These are phyloP conservation scores for Timema cristinae DNA, from an alignment of 2,888 invertebrate genomes.

Conservation along the genomic window DNA sequence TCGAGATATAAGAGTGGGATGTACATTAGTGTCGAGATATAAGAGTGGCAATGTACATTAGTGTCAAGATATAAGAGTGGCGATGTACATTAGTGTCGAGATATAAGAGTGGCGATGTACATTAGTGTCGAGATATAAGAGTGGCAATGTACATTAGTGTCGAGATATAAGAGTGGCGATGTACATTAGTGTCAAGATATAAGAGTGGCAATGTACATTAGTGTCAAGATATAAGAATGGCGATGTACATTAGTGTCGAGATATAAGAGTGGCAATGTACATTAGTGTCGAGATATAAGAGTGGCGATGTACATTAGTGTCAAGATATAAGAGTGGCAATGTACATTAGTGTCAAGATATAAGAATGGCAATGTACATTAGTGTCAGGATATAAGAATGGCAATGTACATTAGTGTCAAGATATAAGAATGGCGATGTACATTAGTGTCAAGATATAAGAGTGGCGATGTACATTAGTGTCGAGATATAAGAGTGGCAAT, in stretches of 20 bases:
- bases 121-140: neutral
- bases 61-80: neutral
- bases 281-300: too few species aligned
- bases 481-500: neutral
- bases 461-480: too few species aligned
- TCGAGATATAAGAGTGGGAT: too few species aligned
- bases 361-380: neutral
- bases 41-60: neutral
- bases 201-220: conserved; percentile 21
- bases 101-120: neutral
- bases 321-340: conserved; percentile 22
- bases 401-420: neutral
- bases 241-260: neutral
- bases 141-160: conserved; percentile 21
- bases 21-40: too few species aligned
- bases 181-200: neutral
- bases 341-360: neutral
- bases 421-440: neutral
- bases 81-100: too few species aligned
- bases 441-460: neutral
- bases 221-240: neutral
- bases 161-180: neutral
- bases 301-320: neutral
- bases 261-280: conserved; percentile 21
- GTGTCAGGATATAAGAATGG: conserved; percentile 21